Evolutionary conservation across 2,888 invertebrate species (phyloP).

Genomic region (Hyposoter dolosus): DNA sequence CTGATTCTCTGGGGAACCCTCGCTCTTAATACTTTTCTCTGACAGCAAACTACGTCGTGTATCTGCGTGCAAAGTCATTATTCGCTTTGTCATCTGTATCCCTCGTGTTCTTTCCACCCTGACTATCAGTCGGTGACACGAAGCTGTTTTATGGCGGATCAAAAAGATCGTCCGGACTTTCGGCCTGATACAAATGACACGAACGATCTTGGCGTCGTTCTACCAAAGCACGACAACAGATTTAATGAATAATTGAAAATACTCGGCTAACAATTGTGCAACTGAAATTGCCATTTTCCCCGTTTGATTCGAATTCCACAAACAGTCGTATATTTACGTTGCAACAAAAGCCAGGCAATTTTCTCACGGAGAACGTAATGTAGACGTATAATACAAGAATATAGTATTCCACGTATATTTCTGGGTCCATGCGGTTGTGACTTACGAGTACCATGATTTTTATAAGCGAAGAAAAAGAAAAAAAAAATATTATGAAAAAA

Average conservation of each 20-base stretch:
- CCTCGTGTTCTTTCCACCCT: background rate
- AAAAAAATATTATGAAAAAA: slow-evolving; percentile 27
- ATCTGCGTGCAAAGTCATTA: slow-evolving; percentile 36
- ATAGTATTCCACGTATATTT: slow-evolving; percentile 33
- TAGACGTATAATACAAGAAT: slow-evolving; percentile 44
- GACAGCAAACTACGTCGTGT: background rate
- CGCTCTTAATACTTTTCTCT: slow-evolving; percentile 7
- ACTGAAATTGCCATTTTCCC: background rate
- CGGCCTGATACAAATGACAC: background rate
- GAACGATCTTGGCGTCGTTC: background rate
- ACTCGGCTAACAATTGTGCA: background rate
- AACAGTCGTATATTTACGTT: slow-evolving; percentile 26
- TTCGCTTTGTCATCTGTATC: slow-evolving; percentile 25
- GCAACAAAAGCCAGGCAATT: slow-evolving; percentile 43
- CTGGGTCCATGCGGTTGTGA: slow-evolving; percentile 36
- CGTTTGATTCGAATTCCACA: slow-evolving; percentile 18
- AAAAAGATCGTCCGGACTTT: slow-evolving; percentile 19
- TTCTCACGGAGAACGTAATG: slow-evolving; percentile 21
- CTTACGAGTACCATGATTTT: slow-evolving; percentile 60
- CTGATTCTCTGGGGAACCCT: background rate
- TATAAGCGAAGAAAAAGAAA: slow-evolving; percentile 34
- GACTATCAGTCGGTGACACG: background rate
- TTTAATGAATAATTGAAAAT: background rate
- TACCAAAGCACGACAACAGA: background rate
- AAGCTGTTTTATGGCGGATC: slow-evolving; percentile 25